phyloP scores from a whole-genome alignment of 53 echinoderm and acorn worm species.

The Glandiceps talaboti region DNA sequence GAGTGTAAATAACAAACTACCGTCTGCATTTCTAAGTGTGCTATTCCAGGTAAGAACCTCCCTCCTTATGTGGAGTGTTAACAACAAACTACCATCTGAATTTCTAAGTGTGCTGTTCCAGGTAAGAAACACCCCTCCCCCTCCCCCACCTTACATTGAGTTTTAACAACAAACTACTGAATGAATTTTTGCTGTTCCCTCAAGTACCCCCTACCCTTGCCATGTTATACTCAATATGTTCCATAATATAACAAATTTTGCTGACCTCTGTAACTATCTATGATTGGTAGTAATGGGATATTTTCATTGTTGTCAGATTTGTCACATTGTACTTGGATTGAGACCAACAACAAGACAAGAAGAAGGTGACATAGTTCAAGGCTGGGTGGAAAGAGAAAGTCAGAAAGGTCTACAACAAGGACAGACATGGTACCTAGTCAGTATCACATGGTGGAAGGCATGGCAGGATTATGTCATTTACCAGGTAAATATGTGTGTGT shows the following conservation, averaged over 20 bases:
- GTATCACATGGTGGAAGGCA: conserved; percentile 79
- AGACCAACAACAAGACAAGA: conserved; percentile 72
- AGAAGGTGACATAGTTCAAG: conserved; percentile 77
- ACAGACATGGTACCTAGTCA: conserved; percentile 88
- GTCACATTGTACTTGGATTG: conserved; percentile 90
- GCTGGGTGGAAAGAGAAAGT: conserved; percentile 95
- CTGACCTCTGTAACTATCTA: too few species aligned
- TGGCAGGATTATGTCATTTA: conserved; percentile 88
- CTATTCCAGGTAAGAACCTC: conserved; percentile 97
- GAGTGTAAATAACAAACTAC: conserved; percentile 92
- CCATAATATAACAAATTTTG: too few species aligned
- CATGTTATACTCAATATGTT: too few species aligned
- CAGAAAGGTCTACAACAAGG: conserved; percentile 64
- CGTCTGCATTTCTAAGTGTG: conserved; percentile 85
- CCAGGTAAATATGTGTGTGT: conserved; percentile 31
- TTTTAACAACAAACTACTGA: too few species aligned
- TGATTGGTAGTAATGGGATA: too few species aligned
- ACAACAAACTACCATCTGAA: conserved; percentile 92
- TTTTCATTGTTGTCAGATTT: conserved; percentile 38
- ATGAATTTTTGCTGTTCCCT: too few species aligned
- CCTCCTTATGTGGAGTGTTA: conserved; percentile 95
- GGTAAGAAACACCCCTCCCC: too few species aligned
- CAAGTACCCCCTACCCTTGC: too few species aligned
- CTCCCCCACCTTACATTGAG: too few species aligned
- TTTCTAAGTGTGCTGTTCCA: conserved; percentile 92